These are phyloP conservation scores for Erebia epiphron DNA, from an alignment of 2,888 invertebrate genomes.

Conservation along the genomic window DNA sequence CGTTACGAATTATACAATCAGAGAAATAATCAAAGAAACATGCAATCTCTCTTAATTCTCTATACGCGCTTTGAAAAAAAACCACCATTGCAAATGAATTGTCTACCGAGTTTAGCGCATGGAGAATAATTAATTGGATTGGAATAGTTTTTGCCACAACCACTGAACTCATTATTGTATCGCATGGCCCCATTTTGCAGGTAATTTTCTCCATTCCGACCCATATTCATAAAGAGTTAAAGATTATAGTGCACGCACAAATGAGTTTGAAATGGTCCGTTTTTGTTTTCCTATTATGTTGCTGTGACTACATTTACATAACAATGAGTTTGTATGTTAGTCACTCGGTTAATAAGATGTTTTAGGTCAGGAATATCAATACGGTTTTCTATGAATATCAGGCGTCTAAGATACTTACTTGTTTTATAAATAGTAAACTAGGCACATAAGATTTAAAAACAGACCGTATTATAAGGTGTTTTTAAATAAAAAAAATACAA, in stretches of 20 bases:
- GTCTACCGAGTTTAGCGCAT: constrained; percentile 39
- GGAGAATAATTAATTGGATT: constrained; percentile 39
- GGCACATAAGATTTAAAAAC: no score
- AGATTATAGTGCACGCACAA: not conserved
- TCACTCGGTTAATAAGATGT: constrained; percentile 26
- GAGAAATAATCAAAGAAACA: constrained; percentile 39
- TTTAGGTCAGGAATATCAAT: constrained; percentile 24
- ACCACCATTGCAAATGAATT: constrained; percentile 43
- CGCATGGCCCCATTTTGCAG: constrained; percentile 16
- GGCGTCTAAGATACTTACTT: not conserved
- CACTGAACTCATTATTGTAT: constrained; percentile 31
- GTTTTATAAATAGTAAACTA: no score
- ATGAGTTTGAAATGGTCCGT: constrained; percentile 9
- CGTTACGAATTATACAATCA: constrained; percentile 47
- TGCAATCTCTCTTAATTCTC: constrained; percentile 41
- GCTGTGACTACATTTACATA: constrained; percentile 24
- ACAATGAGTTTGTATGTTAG: constrained; percentile 25
- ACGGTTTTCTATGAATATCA: not conserved
- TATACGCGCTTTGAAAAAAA: constrained; percentile 38
- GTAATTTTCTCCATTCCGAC: not conserved
- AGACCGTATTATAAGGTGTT: no score
- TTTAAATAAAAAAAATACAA: no score
- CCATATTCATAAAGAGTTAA: constrained; percentile 6
- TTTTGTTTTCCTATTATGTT: constrained; percentile 27
- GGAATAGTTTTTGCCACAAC: constrained; percentile 35